A percentile compares a stretch with the other conserved stretches of the same genome.
phyloP scores from a whole-genome alignment of 2,888 invertebrate species.

The Thecocarcelia acutangulata region DNA sequence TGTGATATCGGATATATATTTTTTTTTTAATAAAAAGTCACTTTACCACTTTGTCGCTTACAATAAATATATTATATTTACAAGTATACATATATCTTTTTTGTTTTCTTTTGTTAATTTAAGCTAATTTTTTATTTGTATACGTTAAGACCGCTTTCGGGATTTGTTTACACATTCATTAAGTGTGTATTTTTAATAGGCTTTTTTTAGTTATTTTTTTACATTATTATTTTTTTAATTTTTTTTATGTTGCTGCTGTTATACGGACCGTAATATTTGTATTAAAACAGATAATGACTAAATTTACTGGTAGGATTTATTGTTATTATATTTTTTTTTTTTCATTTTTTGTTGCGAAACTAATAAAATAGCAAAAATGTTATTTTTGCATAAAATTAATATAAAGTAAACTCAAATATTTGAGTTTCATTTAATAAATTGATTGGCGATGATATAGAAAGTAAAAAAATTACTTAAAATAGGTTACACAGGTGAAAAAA shows the following conservation, averaged over 20 bases:
- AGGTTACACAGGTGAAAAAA: no score
- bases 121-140: constrained; percentile 31
- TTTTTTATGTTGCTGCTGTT: constrained; percentile 7
- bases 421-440: constrained; percentile 19
- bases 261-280: constrained; percentile 11
- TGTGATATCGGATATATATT: no score
- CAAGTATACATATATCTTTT: neutral
- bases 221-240: neutral
- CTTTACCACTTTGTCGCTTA: constrained; percentile 5
- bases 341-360: neutral
- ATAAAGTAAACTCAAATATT: constrained; percentile 48
- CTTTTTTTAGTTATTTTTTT: constrained; percentile 8
- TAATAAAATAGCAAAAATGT: neutral
- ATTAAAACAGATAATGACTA: constrained; percentile 51
- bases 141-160: constrained; percentile 41
- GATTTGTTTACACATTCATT: constrained; percentile 54
- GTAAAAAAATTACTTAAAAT: neutral
- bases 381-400: constrained; percentile 28
- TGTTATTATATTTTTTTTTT: no score
- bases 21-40: neutral
- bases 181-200: constrained; percentile 25
- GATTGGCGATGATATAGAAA: constrained; percentile 5
- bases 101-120: constrained; percentile 39
- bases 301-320: constrained; percentile 26
- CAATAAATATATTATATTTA: no score